Evolutionary conservation across 1,140 invertebrate species (phyloP).

Genomic region (Meloidogyne exigua): DNA sequence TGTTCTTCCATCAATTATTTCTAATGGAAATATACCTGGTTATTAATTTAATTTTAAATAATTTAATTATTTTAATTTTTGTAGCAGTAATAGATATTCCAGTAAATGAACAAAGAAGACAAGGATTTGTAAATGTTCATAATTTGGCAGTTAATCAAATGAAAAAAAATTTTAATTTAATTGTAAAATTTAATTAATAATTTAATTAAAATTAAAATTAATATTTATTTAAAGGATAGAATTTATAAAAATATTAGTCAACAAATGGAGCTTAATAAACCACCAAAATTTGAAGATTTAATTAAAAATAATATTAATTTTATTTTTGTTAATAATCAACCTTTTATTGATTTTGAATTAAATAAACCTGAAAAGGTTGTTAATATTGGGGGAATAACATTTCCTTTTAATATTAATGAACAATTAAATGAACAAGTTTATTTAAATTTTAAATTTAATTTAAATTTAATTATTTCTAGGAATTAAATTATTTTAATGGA

Average conservation of each 20-base stretch:
- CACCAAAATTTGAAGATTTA: neutral
- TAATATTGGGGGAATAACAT: neutral
- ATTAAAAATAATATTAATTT: neutral
- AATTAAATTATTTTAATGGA: neutral
- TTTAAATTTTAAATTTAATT: neutral
- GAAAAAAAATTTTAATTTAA: no score
- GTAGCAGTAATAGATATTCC: no score
- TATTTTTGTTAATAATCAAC: slow-evolving; percentile 2
- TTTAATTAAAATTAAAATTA: neutral
- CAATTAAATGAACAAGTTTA: neutral
- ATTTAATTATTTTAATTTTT: no score
- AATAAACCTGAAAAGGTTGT: neutral
- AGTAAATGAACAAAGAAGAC: no score
- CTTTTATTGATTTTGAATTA: neutral
- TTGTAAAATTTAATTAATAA: no score
- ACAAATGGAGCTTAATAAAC: neutral
- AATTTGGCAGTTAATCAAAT: no score
- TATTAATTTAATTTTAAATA: no score
- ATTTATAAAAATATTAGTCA: neutral
- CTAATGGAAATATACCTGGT: neutral
- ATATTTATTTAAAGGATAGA: neutral
- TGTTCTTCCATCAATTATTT: neutral
- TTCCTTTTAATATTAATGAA: neutral
- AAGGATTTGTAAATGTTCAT: no score
- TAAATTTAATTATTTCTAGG: neutral